These are phyloP conservation scores for Boulengerochromis microlepis DNA, from an alignment of 2,113 vertebrate genomes.

Conservation along the genomic window DNA sequence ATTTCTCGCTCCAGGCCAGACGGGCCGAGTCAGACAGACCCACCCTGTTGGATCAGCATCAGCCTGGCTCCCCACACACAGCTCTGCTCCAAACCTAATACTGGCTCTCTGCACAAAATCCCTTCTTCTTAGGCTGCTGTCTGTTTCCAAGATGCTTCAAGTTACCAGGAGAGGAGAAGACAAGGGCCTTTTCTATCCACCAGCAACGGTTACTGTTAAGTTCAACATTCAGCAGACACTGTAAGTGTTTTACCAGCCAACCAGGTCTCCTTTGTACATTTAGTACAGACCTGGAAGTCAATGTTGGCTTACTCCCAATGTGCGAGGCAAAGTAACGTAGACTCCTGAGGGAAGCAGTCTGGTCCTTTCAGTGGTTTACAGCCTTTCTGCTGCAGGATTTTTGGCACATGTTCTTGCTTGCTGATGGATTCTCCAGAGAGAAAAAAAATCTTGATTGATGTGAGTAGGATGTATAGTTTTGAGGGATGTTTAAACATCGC, in stretches of 20 bases:
- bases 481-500: background rate
- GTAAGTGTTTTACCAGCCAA: conserved; percentile 32
- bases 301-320: conserved; percentile 7
- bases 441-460: background rate
- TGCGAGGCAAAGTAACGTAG: background rate
- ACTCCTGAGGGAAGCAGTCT: conserved; percentile 19
- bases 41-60: conserved; percentile 57
- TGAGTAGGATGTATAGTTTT: background rate
- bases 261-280: conserved; percentile 6
- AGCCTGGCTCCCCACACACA: conserved; percentile 34
- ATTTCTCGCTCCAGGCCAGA: conserved; percentile 26
- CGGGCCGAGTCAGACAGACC: conserved; percentile 54
- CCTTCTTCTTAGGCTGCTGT: conserved; percentile 12
- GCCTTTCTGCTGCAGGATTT: background rate
- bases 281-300: conserved; percentile 2
- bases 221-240: background rate
- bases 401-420: background rate
- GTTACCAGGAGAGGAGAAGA: conserved; percentile 8
- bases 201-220: background rate
- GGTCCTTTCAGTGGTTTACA: conserved; percentile 13
- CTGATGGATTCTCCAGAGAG: conserved; percentile 32
- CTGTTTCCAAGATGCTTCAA: conserved; percentile 31
- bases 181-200: conserved; percentile 9
- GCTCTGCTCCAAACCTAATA: conserved; percentile 43
- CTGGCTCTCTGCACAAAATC: conserved; percentile 33